A percentile compares a stretch with the other conserved stretches of the same genome.
Evolutionary conservation across 2,113 vertebrate genomes (phyloP).

Genomic region (Glaucidium brasilianum): DNA sequence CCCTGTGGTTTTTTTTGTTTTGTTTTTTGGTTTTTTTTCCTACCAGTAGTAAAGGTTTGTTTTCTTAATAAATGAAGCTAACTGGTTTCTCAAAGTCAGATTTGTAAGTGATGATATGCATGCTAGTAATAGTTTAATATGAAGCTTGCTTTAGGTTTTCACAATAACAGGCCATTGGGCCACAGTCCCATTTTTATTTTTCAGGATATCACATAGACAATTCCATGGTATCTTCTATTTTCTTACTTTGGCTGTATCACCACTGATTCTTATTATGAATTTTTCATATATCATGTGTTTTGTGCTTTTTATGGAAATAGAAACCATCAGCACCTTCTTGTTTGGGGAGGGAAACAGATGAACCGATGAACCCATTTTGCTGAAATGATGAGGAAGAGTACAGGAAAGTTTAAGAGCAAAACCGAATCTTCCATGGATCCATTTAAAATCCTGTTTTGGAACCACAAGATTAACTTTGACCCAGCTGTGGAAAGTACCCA

Average conservation of each 20-base stretch:
- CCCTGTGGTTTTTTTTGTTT: no score
- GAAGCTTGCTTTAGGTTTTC: not conserved
- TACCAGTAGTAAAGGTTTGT: not conserved
- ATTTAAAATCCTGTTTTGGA: conserved; percentile 24
- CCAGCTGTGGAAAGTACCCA: conserved; percentile 47
- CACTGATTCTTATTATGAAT: not conserved
- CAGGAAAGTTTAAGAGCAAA: conserved; percentile 4
- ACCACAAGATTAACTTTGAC: conserved; percentile 13
- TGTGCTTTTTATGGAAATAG: not conserved
- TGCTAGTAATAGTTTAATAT: not conserved
- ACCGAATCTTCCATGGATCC: not conserved
- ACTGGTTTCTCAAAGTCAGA: not conserved
- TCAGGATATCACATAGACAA: not conserved
- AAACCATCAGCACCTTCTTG: conserved; percentile 29
- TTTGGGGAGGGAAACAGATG: not conserved
- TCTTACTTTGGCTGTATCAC: not conserved
- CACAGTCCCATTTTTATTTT: not conserved
- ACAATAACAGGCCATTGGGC: not conserved
- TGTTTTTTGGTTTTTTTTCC: not conserved
- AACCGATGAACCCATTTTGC: not conserved
- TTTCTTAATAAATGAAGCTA: not conserved
- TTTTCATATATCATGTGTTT: conserved; percentile 19
- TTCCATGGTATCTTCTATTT: not conserved
- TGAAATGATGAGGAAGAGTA: conserved; percentile 30
- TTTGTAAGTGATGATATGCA: not conserved